Conservation (phyloP, 2,797 vertebrate genomes). For the Sebastes kiyomatsui region DNA sequence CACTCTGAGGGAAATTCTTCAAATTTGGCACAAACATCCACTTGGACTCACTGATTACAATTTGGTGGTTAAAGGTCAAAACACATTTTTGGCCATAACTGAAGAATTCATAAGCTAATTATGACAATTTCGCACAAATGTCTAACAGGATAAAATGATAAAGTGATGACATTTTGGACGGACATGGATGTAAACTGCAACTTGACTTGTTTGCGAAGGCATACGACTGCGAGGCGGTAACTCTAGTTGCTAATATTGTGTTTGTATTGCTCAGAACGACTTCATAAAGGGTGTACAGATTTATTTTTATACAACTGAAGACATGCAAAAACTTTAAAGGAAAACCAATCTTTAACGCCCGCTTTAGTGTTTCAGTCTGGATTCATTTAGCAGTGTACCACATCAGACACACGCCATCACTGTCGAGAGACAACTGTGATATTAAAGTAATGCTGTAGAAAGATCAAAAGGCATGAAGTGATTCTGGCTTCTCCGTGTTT, state of each 20-base stretch:
- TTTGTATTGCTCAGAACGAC: not conserved
- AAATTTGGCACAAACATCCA: too few species aligned
- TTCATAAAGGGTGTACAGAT: not conserved
- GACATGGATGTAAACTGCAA: too few species aligned
- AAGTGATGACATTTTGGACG: too few species aligned
- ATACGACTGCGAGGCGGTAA: too few species aligned
- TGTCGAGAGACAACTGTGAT: not conserved
- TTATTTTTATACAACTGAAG: not conserved
- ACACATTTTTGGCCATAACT: too few species aligned
- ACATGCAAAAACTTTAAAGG: not conserved
- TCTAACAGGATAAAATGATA: too few species aligned
- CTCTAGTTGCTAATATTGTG: too few species aligned
- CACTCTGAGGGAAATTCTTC: accelerated
- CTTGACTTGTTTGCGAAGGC: too few species aligned
- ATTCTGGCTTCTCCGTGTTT: not conserved
- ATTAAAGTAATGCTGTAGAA: not conserved
- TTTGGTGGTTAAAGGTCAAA: too few species aligned
- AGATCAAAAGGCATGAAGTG: not conserved
- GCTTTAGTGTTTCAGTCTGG: not conserved
- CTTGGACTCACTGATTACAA: too few species aligned
- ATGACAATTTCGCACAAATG: too few species aligned
- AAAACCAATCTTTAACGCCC: not conserved
- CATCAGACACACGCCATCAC: not conserved
- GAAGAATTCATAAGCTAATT: accelerated
- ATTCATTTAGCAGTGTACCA: not conserved